These are phyloP conservation scores for Chrysochloris asiatica DNA, from an alignment of 2,113 vertebrate genomes.

Conservation along the genomic window DNA sequence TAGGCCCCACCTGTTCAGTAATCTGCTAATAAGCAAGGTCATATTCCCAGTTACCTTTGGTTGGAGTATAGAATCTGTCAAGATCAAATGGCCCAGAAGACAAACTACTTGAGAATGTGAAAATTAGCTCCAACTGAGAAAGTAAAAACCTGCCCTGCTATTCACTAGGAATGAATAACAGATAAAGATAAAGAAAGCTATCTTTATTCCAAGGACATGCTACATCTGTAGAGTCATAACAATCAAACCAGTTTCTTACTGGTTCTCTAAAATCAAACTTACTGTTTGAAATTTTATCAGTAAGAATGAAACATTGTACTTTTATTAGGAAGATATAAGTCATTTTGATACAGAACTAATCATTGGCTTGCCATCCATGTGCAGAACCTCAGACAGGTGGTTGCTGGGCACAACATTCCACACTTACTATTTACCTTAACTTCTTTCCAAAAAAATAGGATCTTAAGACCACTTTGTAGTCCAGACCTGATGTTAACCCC, in stretches of 20 bases:
- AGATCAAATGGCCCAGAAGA: background rate
- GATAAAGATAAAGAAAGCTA: background rate
- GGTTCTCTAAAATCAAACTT: conserved; percentile 11
- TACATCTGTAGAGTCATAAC: background rate
- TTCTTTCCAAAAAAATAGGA: background rate
- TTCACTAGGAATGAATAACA: background rate
- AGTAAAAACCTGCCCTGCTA: background rate
- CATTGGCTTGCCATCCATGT: background rate
- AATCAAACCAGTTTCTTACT: background rate
- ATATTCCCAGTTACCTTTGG: background rate
- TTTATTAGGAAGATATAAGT: conserved; percentile 1
- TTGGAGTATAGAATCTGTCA: background rate
- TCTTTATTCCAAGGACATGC: background rate
- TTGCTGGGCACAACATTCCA: background rate
- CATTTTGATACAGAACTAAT: background rate
- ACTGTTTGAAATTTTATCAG: background rate
- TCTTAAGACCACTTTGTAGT: background rate
- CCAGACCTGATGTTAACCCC: background rate
- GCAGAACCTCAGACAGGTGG: background rate
- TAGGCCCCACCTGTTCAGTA: conserved; percentile 3
- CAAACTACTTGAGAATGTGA: conserved; percentile 36
- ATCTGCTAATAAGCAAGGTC: background rate
- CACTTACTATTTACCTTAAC: background rate
- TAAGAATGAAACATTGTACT: background rate
- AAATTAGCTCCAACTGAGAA: background rate